Conservation (phyloP, 2,888 invertebrate genomes). For the Glomeris marginata region DNA sequence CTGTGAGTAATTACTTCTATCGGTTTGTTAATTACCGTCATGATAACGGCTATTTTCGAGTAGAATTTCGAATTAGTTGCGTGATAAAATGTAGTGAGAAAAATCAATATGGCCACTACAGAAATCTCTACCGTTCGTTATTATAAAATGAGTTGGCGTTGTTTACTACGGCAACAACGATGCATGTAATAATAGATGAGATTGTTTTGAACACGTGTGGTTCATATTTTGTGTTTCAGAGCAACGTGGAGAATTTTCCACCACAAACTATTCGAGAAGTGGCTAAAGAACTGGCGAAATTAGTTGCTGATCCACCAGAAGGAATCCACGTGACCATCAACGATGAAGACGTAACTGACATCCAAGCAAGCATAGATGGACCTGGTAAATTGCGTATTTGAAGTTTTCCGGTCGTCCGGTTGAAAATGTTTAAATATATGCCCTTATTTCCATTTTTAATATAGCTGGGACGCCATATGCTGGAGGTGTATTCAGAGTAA, state of each 20-base stretch:
- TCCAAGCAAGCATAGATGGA: conserved; percentile 81
- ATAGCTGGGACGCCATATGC: conserved; percentile 80
- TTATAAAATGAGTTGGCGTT: no score
- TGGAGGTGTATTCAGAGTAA: conserved; percentile 75
- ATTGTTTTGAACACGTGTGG: no score
- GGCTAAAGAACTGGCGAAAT: conserved; percentile 70
- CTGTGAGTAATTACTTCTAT: no score
- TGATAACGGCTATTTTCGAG: no score
- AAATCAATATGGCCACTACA: no score
- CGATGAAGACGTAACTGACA: conserved; percentile 85
- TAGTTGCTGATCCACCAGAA: conserved; percentile 70
- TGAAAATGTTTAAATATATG: background rate
- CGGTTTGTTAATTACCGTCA: no score
- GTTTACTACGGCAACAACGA: no score
- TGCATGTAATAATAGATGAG: no score
- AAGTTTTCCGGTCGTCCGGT: conserved; percentile 12
- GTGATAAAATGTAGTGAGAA: no score
- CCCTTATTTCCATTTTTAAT: conserved; percentile 19
- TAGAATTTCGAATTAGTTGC: no score
- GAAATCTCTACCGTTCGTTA: no score
- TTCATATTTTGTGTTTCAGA: no score
- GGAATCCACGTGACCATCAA: conserved; percentile 78
- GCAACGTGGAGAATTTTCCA: conserved; percentile 81
- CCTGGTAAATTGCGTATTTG: conserved; percentile 44
- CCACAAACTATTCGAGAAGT: conserved; percentile 81